Conservation (phyloP, 2,888 invertebrate genomes). For the Pachycephus smyrnensis region DNA sequence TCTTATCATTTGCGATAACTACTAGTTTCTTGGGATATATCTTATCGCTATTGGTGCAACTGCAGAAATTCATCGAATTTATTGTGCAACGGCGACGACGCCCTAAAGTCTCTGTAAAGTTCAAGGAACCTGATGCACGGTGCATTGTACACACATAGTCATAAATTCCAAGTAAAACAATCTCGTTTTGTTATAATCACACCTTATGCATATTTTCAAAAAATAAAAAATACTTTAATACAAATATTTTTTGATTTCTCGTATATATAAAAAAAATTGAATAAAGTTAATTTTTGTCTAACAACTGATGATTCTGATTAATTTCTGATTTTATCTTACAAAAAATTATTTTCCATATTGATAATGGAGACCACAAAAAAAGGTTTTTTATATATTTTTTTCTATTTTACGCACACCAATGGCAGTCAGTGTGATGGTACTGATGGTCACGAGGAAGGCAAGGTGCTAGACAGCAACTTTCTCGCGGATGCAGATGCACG, state of each 20-base stretch:
- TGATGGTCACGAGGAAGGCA: not conserved
- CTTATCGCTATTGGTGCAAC: not conserved
- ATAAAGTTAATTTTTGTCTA: not conserved
- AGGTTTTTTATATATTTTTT: not conserved
- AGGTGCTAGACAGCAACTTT: not conserved
- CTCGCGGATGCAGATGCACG: not conserved
- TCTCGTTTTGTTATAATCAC: not conserved
- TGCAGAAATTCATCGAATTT: not conserved
- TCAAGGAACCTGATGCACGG: not conserved
- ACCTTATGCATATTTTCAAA: not conserved
- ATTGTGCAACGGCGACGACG: not conserved
- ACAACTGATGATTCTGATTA: not conserved
- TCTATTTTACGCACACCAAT: not conserved
- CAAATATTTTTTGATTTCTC: not conserved
- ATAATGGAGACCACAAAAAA: not conserved
- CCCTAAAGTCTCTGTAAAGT: not conserved
- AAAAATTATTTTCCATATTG: not conserved
- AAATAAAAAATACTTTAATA: not conserved
- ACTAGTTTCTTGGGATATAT: not conserved
- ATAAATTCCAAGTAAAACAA: not conserved
- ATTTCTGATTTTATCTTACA: too few relatives aligned
- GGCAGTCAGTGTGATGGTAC: not conserved
- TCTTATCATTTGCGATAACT: slow-evolving; percentile 6
- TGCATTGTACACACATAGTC: not conserved
- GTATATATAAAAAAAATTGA: not conserved